Evolutionary conservation across 1,140 invertebrate species (phyloP).

Genomic region (Hermatobates lingyangjiaoensis): DNA sequence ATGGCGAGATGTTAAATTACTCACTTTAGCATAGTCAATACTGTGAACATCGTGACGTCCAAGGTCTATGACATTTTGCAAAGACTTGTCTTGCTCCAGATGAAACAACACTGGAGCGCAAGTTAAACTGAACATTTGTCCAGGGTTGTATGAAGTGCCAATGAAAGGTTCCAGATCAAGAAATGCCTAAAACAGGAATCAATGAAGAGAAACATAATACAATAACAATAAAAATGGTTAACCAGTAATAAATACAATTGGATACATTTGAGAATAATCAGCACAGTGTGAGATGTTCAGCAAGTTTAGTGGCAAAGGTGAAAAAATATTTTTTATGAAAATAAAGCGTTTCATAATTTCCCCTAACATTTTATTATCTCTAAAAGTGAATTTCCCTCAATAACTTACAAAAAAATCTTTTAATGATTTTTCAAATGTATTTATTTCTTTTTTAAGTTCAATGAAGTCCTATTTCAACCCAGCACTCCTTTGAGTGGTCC

Average conservation of each 20-base stretch:
- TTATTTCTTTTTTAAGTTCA: too few relatives aligned
- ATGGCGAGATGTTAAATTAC: too few relatives aligned
- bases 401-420: too few relatives aligned
- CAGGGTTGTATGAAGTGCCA: constrained; percentile 19
- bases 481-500: too few relatives aligned
- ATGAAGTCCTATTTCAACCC: too few relatives aligned
- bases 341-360: too few relatives aligned
- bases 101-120: constrained; percentile 72
- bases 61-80: constrained; percentile 50
- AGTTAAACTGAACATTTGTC: constrained; percentile 39
- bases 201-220: constrained; percentile 16
- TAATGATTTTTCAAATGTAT: too few relatives aligned
- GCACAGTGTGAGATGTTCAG: too few relatives aligned
- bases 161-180: constrained; percentile 44
- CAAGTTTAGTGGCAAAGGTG: too few relatives aligned
- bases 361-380: too few relatives aligned
- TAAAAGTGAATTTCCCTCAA: too few relatives aligned
- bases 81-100: constrained; percentile 45
- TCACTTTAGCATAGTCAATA: constrained; percentile 47
- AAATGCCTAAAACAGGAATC: constrained; percentile 29
- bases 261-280: neutral
- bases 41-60: constrained; percentile 49
- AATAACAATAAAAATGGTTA: neutral
- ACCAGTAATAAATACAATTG: neutral
- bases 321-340: too few relatives aligned